Evolutionary conservation across 2,113 vertebrate genomes (phyloP).

Genomic region (Rafetus swinhoei): DNA sequence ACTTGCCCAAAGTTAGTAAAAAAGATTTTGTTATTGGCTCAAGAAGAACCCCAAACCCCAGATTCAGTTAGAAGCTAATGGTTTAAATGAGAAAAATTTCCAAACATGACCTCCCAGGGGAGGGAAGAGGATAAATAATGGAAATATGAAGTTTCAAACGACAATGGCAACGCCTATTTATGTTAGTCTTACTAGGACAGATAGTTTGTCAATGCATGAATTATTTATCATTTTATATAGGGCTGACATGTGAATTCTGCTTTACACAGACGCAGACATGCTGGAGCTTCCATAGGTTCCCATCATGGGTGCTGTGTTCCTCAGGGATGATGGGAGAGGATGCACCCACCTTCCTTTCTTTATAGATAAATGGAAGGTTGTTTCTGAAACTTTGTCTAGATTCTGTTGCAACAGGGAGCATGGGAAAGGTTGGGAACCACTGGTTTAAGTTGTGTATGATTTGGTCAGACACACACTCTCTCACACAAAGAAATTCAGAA

Average conservation of each 20-base stretch:
- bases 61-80: not conserved
- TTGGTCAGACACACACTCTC: not conserved
- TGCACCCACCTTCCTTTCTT: not conserved
- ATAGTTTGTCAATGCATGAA: not conserved
- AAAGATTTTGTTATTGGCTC: not conserved
- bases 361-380: not conserved
- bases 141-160: not conserved
- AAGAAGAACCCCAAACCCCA: not conserved
- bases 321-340: not conserved
- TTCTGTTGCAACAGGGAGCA: not conserved
- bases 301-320: not conserved
- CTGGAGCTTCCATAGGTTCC: not conserved
- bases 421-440: not conserved
- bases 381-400: not conserved
- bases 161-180: not conserved
- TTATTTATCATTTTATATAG: not conserved
- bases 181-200: not conserved
- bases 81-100: not conserved
- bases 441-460: not conserved
- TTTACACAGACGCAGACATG: not conserved
- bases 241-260: too few relatives aligned
- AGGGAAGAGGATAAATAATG: not conserved
- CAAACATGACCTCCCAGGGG: not conserved
- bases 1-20: not conserved
- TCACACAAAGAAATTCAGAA: too few relatives aligned